A percentile compares a stretch with the other conserved stretches of the same genome.
Evolutionary conservation across 2,888 invertebrate species (phyloP).

Genomic region (Microplitis manilae): DNA sequence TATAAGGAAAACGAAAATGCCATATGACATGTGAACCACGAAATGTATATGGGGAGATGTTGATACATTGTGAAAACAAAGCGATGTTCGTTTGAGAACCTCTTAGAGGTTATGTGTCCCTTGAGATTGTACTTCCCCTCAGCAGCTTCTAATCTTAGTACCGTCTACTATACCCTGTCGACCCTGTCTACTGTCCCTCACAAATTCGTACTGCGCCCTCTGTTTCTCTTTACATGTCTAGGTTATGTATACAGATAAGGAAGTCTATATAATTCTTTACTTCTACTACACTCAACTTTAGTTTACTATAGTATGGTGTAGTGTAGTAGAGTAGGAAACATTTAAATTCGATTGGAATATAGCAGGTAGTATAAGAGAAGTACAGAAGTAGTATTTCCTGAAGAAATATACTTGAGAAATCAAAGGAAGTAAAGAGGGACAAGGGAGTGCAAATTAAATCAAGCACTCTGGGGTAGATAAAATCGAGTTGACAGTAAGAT

Average conservation of each 20-base stretch:
- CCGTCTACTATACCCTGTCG: neutral
- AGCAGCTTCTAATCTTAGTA: neutral
- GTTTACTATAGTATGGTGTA: neutral
- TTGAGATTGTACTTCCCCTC: neutral
- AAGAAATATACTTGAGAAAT: conserved; percentile 40
- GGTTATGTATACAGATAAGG: neutral
- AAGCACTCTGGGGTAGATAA: conserved; percentile 34
- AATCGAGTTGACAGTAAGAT: conserved; percentile 30
- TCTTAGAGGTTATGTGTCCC: neutral
- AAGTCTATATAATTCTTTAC: neutral
- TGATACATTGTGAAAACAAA: neutral
- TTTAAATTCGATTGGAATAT: conserved; percentile 35
- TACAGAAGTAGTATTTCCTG: conserved; percentile 13
- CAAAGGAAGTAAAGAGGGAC: conserved; percentile 33
- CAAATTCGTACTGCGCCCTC: neutral
- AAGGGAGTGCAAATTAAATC: conserved; percentile 40
- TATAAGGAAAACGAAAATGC: no score
- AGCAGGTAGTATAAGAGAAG: conserved; percentile 5
- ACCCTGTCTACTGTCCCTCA: neutral
- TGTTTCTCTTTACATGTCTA: neutral
- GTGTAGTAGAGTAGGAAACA: conserved; percentile 13
- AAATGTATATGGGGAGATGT: neutral
- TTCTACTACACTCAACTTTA: neutral
- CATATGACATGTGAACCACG: neutral
- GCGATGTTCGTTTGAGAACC: conserved; percentile 1